A percentile compares a stretch with the other conserved stretches of the same genome.
Evolutionary conservation across 2,888 invertebrate species (phyloP).

Genomic region (Buathra laborator): DNA sequence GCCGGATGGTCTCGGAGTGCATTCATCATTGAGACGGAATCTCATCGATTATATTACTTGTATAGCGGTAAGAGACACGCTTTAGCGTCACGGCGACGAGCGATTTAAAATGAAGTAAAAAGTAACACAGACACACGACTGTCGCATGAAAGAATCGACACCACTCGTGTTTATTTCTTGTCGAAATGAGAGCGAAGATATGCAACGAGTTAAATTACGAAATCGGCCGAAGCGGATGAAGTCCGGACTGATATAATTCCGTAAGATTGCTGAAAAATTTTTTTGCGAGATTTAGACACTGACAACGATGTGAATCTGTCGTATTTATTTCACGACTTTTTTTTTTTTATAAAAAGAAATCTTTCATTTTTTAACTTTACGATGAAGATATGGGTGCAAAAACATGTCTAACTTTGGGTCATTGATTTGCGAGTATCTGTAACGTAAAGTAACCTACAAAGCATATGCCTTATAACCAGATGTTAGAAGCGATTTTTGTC

Average conservation of each 20-base stretch:
- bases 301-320: too few relatives aligned
- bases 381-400: neutral
- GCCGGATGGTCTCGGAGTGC: conserved; percentile 69
- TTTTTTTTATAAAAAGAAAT: too few relatives aligned
- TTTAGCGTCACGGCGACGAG: neutral
- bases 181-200: too few relatives aligned
- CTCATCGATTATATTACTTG: conserved; percentile 64
- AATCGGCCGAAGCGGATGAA: too few relatives aligned
- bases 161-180: neutral
- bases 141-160: neutral
- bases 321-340: too few relatives aligned
- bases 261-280: too few relatives aligned
- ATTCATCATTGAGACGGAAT: conserved; percentile 76
- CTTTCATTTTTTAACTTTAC: neutral
- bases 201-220: too few relatives aligned
- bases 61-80: conserved; percentile 1
- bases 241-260: too few relatives aligned
- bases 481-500: too few relatives aligned
- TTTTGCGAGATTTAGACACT: too few relatives aligned
- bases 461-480: too few relatives aligned
- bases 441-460: too few relatives aligned
- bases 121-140: conserved; percentile 27
- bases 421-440: neutral
- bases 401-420: neutral
- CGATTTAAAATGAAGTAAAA: neutral